Percentiles rank a stretch among this genome's conserved stretches.
Conservation (phyloP, 2,113 vertebrate genomes). For the Dasyornis broadbenti region DNA sequence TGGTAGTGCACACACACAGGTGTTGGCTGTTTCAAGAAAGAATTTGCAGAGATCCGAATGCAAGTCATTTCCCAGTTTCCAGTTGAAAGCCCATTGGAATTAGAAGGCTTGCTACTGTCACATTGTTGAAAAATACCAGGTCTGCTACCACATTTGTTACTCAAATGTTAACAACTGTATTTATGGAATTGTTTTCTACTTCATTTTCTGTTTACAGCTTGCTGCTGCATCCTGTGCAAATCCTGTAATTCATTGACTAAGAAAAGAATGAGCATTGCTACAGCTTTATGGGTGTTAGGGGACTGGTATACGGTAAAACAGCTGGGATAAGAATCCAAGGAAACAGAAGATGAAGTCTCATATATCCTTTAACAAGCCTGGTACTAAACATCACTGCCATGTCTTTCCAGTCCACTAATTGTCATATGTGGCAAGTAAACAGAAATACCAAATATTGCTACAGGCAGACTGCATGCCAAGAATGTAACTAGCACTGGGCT, state of each 20-base stretch:
- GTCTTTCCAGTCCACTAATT: constrained; percentile 35
- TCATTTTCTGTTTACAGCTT: constrained; percentile 1
- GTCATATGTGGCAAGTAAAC: neutral
- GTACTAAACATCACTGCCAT: constrained; percentile 17
- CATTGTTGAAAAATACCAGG: neutral
- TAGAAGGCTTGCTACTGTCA: neutral
- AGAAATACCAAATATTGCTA: neutral
- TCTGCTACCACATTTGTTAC: neutral
- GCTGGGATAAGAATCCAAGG: neutral
- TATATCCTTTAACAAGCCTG: constrained; percentile 8
- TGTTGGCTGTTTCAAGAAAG: neutral
- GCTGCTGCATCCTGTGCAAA: constrained; percentile 34
- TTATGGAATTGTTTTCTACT: constrained; percentile 4
- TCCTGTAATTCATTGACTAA: constrained; percentile 12
- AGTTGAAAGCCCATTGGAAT: neutral
- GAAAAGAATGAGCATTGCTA: neutral
- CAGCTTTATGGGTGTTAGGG: neutral
- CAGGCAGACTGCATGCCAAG: constrained; percentile 18
- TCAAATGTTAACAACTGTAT: neutral
- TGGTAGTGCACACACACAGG: neutral
- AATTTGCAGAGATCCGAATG: neutral
- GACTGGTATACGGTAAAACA: neutral
- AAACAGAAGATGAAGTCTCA: neutral
- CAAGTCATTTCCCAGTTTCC: neutral
- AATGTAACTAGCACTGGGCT: neutral